Base-by-base conservation (phyloP, 1,140 invertebrate species). In the Macrosteles quadrilineatus region DNA sequence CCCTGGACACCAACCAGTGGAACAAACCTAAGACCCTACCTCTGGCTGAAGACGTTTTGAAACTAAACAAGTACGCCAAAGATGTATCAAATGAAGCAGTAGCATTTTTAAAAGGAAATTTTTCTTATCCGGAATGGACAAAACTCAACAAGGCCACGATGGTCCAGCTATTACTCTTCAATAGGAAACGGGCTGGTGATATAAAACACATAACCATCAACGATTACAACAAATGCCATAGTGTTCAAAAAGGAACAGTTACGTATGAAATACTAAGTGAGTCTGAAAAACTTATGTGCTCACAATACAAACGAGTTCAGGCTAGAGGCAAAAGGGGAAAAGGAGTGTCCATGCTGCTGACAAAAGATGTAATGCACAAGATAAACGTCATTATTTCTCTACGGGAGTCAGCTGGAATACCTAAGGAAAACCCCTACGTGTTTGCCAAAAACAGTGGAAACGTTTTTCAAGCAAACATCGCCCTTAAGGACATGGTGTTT, bases 191-290 rank as follows among this genome's bases (percentile, higher is more conserved):
- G 29, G 57, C 27, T 29, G 57, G 57, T 3, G 57, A 62, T 30
- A 19, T 62, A 9, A 25, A 3, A 3, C 11, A 23, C 9, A 62
- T 62, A 6, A 62, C 21, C 9, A 25, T 62, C 6, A 23, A 62
- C 2, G 57, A 62, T 27, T 62, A 25, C 19, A 31, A 62, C 4
- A 62, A 62, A 62, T 25, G 3, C 23, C 29, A 27, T 23, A 62
- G 19, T 23, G 19, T 62, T n/a, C 6, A 62, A 62, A 62, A 62
- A 19, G 29, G 29, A 25, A 27, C 57, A 25, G 25, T 62, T 31
- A 62, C 57, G 2, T 62, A 62, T 62, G 57, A 62, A 31, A 30
- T 62, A 23, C 29, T 62, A 23, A 62, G 23, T n/a, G 57, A 62
- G 4, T 62, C 57, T 3, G 57, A 62, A 62, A 62, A n/a, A 27